phyloP scores from a whole-genome alignment of 2,888 invertebrate genomes.

The Polietes domitor region DNA sequence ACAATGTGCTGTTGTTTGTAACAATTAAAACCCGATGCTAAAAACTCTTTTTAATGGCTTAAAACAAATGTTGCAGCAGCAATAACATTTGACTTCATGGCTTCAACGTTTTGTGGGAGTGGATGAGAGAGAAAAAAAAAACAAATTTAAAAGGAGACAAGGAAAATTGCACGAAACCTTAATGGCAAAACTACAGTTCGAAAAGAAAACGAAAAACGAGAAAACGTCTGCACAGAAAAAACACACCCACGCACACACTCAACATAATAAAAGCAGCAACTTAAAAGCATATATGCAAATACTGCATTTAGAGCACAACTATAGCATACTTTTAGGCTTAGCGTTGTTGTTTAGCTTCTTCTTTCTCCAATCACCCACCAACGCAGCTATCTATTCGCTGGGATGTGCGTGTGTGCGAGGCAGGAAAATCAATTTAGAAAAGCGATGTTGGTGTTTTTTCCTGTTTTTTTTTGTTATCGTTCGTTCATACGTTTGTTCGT shows the following conservation, averaged over 20 bases:
- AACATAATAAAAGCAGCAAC: background rate
- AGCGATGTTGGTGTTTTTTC: too few relatives aligned
- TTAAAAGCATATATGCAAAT: conserved; percentile 8
- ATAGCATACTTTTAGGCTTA: conserved; percentile 36
- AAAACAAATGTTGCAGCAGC: conserved; percentile 59
- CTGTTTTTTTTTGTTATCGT: too few relatives aligned
- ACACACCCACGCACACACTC: too few relatives aligned
- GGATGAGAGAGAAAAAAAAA: too few relatives aligned
- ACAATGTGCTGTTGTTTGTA: conserved; percentile 27
- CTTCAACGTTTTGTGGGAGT: background rate
- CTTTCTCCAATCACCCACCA: background rate
- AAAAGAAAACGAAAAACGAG: conserved; percentile 10
- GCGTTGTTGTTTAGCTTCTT: background rate
- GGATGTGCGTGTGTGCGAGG: background rate
- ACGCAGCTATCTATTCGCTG: too few relatives aligned
- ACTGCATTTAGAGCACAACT: background rate
- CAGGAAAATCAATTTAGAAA: background rate
- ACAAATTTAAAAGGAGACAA: conserved; percentile 40
- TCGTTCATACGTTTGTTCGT: too few relatives aligned
- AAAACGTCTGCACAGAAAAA: conserved; percentile 28
- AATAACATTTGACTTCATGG: conserved; percentile 41
- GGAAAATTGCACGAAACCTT: conserved; percentile 16
- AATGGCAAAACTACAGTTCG: conserved; percentile 19
- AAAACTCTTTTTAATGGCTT: conserved; percentile 58
- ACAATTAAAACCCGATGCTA: conserved; percentile 54